phyloP scores from a whole-genome alignment of 2,797 vertebrate species.

The Danio aesculapii region DNA sequence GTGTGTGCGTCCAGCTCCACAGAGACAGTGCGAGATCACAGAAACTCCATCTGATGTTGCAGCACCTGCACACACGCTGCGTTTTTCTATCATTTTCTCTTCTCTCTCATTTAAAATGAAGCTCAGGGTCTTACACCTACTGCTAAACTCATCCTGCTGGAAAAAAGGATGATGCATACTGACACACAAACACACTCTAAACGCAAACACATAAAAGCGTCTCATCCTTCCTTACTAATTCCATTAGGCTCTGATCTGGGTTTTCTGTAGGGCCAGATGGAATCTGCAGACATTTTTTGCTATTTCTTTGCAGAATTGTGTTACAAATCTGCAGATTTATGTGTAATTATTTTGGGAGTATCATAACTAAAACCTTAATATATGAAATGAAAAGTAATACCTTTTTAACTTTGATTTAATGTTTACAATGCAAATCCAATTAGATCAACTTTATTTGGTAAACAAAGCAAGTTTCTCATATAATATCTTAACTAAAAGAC shows the following conservation, averaged over 20 bases:
- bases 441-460: too few species aligned
- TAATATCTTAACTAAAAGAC: too few species aligned
- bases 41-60: constrained; percentile 33
- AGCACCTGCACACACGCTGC: constrained; percentile 21
- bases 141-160: constrained; percentile 18
- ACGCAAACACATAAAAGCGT: constrained; percentile 19
- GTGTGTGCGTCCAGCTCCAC: constrained; percentile 4
- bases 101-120: constrained; percentile 33
- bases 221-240: constrained; percentile 39
- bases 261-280: too few species aligned
- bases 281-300: too few species aligned
- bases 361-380: too few species aligned
- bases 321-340: too few species aligned
- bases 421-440: too few species aligned
- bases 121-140: constrained; percentile 24
- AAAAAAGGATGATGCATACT: constrained; percentile 6
- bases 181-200: not conserved
- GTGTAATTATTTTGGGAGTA: too few species aligned
- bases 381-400: too few species aligned
- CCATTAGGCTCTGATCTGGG: constrained; percentile 29
- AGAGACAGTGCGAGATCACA: constrained; percentile 22
- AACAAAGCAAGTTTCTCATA: too few species aligned
- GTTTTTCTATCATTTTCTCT: constrained; percentile 33
- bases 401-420: too few species aligned
- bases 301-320: too few species aligned